These are phyloP conservation scores for Pseudococcus longispinus DNA, from an alignment of 2,888 invertebrate genomes.

Conservation along the genomic window DNA sequence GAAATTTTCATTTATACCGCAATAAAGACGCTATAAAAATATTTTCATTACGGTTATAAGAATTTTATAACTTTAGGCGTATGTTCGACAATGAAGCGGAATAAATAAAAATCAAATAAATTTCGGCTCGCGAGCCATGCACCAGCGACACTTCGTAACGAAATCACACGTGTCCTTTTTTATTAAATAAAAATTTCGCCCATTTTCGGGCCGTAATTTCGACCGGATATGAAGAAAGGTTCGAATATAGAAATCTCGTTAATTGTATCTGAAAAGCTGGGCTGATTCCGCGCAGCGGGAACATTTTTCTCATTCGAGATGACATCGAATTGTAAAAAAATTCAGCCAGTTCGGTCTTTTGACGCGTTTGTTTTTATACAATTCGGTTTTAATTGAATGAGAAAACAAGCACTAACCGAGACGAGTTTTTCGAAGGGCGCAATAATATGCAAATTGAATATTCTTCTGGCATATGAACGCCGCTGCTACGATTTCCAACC, in stretches of 20 bases:
- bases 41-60: constrained; percentile 55
- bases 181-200: background rate
- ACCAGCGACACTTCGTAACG: background rate
- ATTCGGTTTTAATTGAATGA: constrained; percentile 5
- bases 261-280: background rate
- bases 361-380: background rate
- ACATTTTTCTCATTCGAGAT: background rate
- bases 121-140: background rate
- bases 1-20: constrained; percentile 43
- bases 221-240: background rate
- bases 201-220: background rate
- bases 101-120: constrained; percentile 40
- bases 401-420: background rate
- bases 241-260: background rate
- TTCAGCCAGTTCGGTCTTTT: background rate
- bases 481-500: background rate
- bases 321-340: background rate
- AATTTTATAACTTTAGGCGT: constrained; percentile 51
- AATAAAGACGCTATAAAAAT: constrained; percentile 50
- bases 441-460: constrained; percentile 31
- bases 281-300: background rate
- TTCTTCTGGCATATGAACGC: background rate
- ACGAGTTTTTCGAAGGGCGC: background rate
- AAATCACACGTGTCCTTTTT: constrained; percentile 2
- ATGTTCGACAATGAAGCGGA: constrained; percentile 31